A percentile compares a stretch with the other conserved stretches of the same genome.
Evolutionary conservation across 2,888 invertebrate species (phyloP).

Genomic region (Pyrrhia umbra): DNA sequence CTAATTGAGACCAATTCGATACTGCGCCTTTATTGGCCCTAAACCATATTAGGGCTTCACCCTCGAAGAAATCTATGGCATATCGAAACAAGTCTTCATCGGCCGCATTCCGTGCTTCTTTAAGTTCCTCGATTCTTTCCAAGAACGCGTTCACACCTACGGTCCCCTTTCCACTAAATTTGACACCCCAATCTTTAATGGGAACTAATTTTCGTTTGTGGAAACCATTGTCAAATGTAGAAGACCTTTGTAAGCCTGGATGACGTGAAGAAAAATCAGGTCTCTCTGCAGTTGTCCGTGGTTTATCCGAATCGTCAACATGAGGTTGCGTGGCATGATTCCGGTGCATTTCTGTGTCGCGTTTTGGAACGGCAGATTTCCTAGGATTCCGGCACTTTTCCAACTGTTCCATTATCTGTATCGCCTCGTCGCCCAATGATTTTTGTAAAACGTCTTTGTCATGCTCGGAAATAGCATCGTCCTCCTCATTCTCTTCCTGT

Average conservation of each 20-base stretch:
- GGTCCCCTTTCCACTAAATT: slow-evolving; percentile 6
- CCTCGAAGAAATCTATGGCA: slow-evolving; percentile 40
- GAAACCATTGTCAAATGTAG: slow-evolving; percentile 6
- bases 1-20: slow-evolving; percentile 3
- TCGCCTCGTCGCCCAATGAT: slow-evolving; percentile 5
- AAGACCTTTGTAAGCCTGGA: slow-evolving; percentile 9
- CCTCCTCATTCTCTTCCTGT: slow-evolving; percentile 4
- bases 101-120: slow-evolving; percentile 9
- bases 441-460: slow-evolving; percentile 12
- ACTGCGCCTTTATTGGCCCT: slow-evolving; percentile 26
- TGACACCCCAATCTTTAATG: slow-evolving; percentile 11
- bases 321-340: no score
- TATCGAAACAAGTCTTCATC: slow-evolving; percentile 18
- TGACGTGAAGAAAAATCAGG: background rate
- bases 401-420: slow-evolving; percentile 10
- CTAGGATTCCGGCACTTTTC: background rate
- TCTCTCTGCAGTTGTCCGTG: background rate
- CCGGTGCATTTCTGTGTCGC: background rate
- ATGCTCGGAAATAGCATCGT: background rate
- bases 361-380: background rate
- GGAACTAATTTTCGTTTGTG: slow-evolving; percentile 10
- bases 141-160: background rate
- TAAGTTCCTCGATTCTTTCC: slow-evolving; percentile 20
- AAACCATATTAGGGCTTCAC: slow-evolving; percentile 32
- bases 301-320: no score